Base-by-base conservation (phyloP, 2,888 invertebrate genomes). In the Liopterus haemorrhoidalis region DNA sequence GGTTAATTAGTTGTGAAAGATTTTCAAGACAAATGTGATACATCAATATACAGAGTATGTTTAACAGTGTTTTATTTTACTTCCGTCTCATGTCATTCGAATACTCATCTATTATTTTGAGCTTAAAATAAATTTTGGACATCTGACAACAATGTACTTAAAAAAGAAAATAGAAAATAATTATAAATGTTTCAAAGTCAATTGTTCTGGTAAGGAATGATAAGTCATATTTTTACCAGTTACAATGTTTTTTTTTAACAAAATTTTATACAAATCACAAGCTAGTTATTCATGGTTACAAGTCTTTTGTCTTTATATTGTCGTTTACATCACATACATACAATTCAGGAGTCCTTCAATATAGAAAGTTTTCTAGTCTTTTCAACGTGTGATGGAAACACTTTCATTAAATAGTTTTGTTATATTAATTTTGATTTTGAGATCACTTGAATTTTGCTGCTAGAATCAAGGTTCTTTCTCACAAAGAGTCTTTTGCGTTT, bases 171-270 rank as follows among this genome's bases (percentile, higher is more conserved):
- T 39, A 45, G 33, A 38, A 45, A 45, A 38, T 39, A 38, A 45
- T 43, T 42, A 47, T 37, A 40, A 35, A 40, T 46, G 33, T 27
- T 25, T 41, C 36, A 25, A 36, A 37, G 37, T 42, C 12, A 24
- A 35, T 47, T 47, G 59, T 59, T 74, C 70, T 71, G 72, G 73
- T 71, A 75, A 75, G 76, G 77, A 76, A 77, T 76, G 76, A 75
- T 75, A 74, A 68, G 72, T 72, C 75, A 75, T 60, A 74, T 70
- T 69, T 75, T 71, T 73, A 73, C 75, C 74, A 68, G 64, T 74
- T 73, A 72, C 73, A 69, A 66, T 49, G 51, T 37, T n/a, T n/a
- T n/a, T n/a, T n/a, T n/a, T 41, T 51, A 57, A 52, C 43, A 54
- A 56, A 47, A 44, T 43, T 45, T 46, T 52, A 53, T 46, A 42